Evolutionary conservation across 1,140 invertebrate species (phyloP).

Genomic region (Wasmannia auropunctata): DNA sequence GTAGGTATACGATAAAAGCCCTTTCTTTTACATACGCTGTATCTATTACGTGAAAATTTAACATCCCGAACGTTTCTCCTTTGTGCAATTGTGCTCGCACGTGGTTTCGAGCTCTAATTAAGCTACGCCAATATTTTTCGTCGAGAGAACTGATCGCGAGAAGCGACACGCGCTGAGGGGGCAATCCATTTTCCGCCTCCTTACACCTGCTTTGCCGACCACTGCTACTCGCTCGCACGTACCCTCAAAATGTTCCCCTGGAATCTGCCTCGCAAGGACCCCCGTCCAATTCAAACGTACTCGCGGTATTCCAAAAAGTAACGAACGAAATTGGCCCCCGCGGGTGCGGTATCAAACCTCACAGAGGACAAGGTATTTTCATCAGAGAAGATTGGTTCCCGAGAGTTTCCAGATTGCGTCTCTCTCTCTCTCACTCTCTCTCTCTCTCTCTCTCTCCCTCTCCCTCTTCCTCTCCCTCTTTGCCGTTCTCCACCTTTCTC

Average conservation of each 20-base stretch:
- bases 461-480: not conserved
- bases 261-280: slow-evolving; percentile 44
- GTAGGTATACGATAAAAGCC: not conserved
- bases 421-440: slow-evolving; percentile 55
- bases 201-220: slow-evolving; percentile 19
- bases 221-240: slow-evolving; percentile 25
- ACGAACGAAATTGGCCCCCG: slow-evolving; percentile 67
- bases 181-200: slow-evolving; percentile 29
- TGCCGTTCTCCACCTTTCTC: not conserved
- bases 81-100: not conserved
- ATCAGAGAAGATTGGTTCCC: slow-evolving; percentile 79
- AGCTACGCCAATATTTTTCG: slow-evolving; percentile 37
- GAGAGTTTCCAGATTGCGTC: slow-evolving; percentile 77
- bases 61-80: not conserved
- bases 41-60: not conserved
- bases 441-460: not conserved
- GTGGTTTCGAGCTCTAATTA: slow-evolving; percentile 12
- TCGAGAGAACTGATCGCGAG: slow-evolving; percentile 10
- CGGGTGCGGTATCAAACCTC: slow-evolving; percentile 58
- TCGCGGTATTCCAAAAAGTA: slow-evolving; percentile 70
- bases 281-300: slow-evolving; percentile 64
- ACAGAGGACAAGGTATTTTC: slow-evolving; percentile 74
- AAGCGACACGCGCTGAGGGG: not conserved
- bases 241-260: slow-evolving; percentile 35
- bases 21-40: not conserved